Evolutionary conservation across 2,113 vertebrate genomes (phyloP), one percentile per base, ranked within the genome.

Genomic region (Pithys albifrons): DNA sequence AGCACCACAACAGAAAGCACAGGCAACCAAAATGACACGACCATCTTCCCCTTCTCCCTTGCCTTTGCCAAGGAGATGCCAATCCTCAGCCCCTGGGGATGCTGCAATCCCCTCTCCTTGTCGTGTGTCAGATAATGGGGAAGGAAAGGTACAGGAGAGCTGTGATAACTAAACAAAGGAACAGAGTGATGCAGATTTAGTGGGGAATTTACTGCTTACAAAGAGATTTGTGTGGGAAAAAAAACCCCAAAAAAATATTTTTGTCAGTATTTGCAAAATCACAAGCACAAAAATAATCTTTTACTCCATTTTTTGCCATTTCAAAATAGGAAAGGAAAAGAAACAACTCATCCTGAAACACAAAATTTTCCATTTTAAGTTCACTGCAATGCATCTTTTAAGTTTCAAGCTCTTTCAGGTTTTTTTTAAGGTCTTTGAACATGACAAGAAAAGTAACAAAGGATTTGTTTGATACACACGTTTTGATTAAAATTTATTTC

Each of bases 311-410:
- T 45, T 45, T 35, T 17, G 2, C 4, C 35, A 10, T 49, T 81
- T 70, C 1, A 11, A 43, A 81, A 43, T 41, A 23, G 0, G 8
- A 52, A 85, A 71, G 11, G 4, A 27, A 58, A 58, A 43, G 9
- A 29, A 33, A 8, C 2, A 7, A 1, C 5, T 14, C 33, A 37
- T 14, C 2, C 14, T 22, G 23, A 69, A 67, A 2, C 5, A 48
- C 6, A 73, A 79, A 92, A 23, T 1, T 43, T 95, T 45, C 13
- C 9, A 7, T 3, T 92, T 57, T 33, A 45, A 46, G 1, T 58
- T 66, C 45, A 71, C 2, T 33, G 10, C 3, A 57, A 33, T 1
- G 3, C 19, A 48, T 24, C 1, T 27, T 35, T 54, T 49, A 8
- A 1, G 8, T 55, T 89, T 86, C 41, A 52, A 70, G 2, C 1